These are phyloP conservation scores for Danaus chrysippus DNA, from an alignment of 2,888 invertebrate species.

Conservation along the genomic window DNA sequence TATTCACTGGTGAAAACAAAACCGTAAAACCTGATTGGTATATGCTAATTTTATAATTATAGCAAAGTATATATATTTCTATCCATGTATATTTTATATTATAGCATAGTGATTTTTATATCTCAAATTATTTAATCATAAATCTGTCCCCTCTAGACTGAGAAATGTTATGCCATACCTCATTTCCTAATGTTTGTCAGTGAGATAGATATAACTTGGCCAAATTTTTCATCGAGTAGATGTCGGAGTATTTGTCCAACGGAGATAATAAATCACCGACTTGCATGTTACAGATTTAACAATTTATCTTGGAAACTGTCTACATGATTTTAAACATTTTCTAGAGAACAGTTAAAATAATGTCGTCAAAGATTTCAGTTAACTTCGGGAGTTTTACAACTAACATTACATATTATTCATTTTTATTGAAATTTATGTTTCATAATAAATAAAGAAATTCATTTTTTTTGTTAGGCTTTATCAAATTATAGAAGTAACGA, in stretches of 20 bases:
- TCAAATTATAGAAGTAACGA: too few species aligned
- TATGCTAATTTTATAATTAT: too few species aligned
- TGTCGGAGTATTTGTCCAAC: conserved; percentile 2
- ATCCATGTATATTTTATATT: too few species aligned
- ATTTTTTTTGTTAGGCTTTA: too few species aligned
- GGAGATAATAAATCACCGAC: neutral
- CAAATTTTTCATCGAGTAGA: conserved; percentile 3
- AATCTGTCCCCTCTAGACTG: neutral
- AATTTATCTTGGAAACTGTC: conserved; percentile 4
- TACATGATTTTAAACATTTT: conserved; percentile 1
- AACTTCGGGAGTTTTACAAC: neutral
- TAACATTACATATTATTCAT: too few species aligned
- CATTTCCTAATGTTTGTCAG: neutral
- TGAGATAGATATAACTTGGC: neutral
- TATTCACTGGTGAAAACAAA: too few species aligned
- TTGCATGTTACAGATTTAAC: conserved; percentile 2
- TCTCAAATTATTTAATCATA: too few species aligned
- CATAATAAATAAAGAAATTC: too few species aligned
- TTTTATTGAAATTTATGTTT: too few species aligned
- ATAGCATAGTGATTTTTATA: too few species aligned
- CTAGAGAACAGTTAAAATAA: neutral
- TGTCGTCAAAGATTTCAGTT: neutral
- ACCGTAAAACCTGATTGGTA: too few species aligned
- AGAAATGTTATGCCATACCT: neutral
- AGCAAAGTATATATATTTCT: too few species aligned